Percentiles rank a stretch among this genome's conserved stretches.
These are phyloP conservation scores for Gracilinanus agilis DNA, from an alignment of 2,113 vertebrate species.

Conservation along the genomic window DNA sequence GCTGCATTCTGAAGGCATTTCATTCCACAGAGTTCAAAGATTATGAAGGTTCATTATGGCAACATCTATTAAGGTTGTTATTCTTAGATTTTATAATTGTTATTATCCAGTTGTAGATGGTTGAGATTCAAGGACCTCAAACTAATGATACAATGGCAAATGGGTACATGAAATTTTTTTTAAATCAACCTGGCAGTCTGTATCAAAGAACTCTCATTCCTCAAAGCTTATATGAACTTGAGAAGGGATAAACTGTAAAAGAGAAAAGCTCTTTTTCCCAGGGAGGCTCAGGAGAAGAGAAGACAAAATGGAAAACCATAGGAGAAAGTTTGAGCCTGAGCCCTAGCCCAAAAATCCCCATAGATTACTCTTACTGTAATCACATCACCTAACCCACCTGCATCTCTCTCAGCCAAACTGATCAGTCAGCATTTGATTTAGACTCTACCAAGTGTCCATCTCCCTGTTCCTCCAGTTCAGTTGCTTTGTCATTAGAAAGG, in stretches of 20 bases:
- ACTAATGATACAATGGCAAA: neutral
- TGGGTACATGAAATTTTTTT: neutral
- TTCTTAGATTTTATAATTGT: neutral
- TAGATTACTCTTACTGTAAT: neutral
- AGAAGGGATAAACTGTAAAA: neutral
- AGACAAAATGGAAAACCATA: neutral
- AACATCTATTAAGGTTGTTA: neutral
- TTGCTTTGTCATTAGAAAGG: neutral
- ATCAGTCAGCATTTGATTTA: neutral
- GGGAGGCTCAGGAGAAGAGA: neutral
- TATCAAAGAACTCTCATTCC: neutral
- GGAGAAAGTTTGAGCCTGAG: neutral
- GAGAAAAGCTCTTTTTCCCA: neutral
- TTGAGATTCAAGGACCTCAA: neutral
- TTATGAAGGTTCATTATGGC: neutral
- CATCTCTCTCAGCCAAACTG: neutral
- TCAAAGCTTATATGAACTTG: neutral
- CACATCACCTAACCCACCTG: slow-evolving; percentile 5
- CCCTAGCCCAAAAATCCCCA: neutral
- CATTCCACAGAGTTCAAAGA: neutral
- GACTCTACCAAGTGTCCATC: neutral
- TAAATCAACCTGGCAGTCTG: neutral
- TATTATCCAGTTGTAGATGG: neutral
- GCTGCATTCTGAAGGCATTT: neutral
- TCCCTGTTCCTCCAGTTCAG: neutral